These are phyloP conservation scores for Aurelia coerulea DNA, from an alignment of 30 jellyfish, hydroid and myxozoan species.

Conservation along the genomic window DNA sequence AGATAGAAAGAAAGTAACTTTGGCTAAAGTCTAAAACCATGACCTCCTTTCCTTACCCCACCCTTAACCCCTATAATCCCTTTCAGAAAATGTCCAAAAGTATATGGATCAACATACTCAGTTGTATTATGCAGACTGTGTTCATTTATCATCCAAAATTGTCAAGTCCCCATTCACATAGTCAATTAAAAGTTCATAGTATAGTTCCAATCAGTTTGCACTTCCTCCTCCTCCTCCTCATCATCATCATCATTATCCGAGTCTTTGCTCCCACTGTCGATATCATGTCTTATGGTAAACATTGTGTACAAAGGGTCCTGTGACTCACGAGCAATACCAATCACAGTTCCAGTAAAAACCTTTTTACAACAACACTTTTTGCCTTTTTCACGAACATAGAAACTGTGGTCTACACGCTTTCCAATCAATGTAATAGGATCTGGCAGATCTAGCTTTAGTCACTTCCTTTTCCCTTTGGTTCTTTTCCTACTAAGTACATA, in stretches of 20 bases:
- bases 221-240: slow-evolving; percentile 4
- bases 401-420: slow-evolving; percentile 17
- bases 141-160: not conserved
- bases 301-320: slow-evolving; percentile 20
- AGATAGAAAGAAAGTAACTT: no score
- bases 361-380: not conserved
- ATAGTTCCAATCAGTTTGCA: slow-evolving; percentile 23
- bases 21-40: no score
- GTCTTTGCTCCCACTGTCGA: not conserved
- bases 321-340: slow-evolving; percentile 19
- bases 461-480: slow-evolving; percentile 4
- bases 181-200: slow-evolving; percentile 9
- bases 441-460: not conserved
- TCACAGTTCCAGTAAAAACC: not conserved
- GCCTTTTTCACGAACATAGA: not conserved
- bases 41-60: no score
- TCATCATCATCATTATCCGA: slow-evolving; percentile 19
- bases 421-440: slow-evolving; percentile 2
- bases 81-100: no score
- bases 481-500: no score
- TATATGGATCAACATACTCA: no score
- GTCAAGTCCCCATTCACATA: slow-evolving; percentile 2
- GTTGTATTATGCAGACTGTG: no score
- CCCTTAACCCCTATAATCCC: no score
- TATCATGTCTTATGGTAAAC: slow-evolving; percentile 12